Conservation (phyloP, 2,797 vertebrate species). For the Chrosomus eos region DNA sequence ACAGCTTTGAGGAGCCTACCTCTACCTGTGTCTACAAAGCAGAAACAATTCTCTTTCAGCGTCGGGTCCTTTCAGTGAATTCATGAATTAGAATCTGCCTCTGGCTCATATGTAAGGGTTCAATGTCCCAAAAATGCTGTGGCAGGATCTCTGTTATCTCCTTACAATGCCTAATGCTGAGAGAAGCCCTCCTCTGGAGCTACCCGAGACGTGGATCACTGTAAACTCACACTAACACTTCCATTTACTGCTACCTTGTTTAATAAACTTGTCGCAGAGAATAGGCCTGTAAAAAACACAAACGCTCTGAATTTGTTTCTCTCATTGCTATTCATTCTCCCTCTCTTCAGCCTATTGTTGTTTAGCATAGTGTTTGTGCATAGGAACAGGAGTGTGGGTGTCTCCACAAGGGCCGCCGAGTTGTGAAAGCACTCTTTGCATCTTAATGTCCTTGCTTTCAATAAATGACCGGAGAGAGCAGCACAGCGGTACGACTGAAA, state of each 20-base stretch:
- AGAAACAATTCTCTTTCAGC: slow-evolving; percentile 18
- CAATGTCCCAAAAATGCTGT: slow-evolving; percentile 54
- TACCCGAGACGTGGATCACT: slow-evolving; percentile 22
- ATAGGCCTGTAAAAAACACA: slow-evolving; percentile 7
- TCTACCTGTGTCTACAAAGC: slow-evolving; percentile 28
- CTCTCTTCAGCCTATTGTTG: slow-evolving; percentile 43
- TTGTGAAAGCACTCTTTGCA: slow-evolving; percentile 60
- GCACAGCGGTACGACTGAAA: slow-evolving; percentile 31
- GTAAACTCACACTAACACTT: slow-evolving; percentile 29
- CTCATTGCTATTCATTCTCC: slow-evolving; percentile 23
- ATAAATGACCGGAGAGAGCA: slow-evolving; percentile 55
- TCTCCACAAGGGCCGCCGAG: slow-evolving; percentile 49
- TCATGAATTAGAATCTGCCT: slow-evolving; percentile 43
- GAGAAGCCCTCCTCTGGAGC: slow-evolving; percentile 35
- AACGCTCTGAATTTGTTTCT: slow-evolving; percentile 21
- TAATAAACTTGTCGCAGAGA: slow-evolving; percentile 48
- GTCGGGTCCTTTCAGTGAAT: slow-evolving; percentile 14
- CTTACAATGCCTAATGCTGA: slow-evolving; percentile 29
- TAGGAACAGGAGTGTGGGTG: slow-evolving; percentile 47
- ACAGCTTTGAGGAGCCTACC: slow-evolving; percentile 21
- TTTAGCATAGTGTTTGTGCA: slow-evolving; percentile 33
- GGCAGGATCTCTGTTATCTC: slow-evolving; percentile 26
- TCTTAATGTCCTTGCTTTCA: slow-evolving; percentile 64
- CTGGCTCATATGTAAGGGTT: slow-evolving; percentile 44
- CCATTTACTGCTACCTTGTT: slow-evolving; percentile 24